Evolutionary conservation across 2,888 invertebrate species (phyloP).

Genomic region (Lasioglossum malachurum): DNA sequence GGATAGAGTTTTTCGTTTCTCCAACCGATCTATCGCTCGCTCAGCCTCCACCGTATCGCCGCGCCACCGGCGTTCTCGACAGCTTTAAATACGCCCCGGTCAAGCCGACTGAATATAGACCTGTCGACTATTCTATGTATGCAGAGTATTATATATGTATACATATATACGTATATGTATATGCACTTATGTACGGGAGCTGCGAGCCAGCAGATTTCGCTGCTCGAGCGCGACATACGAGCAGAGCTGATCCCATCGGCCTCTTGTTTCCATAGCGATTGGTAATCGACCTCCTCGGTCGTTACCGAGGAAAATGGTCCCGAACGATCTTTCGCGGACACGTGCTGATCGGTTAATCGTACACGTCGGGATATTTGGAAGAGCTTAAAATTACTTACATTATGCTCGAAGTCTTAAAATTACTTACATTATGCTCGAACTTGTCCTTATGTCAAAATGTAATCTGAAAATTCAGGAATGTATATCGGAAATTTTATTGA

Average conservation of each 20-base stretch:
- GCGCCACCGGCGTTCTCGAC: slow-evolving; percentile 66
- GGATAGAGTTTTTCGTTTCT: slow-evolving; percentile 46
- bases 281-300: slow-evolving; percentile 85
- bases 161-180: slow-evolving; percentile 46
- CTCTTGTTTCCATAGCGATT: slow-evolving; percentile 87
- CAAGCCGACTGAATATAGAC: slow-evolving; percentile 25
- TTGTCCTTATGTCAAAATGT: background rate
- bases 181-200: slow-evolving; percentile 1
- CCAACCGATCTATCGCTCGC: slow-evolving; percentile 63
- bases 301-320: background rate
- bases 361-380: background rate
- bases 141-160: slow-evolving; percentile 55
- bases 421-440: too few species aligned
- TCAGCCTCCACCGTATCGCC: slow-evolving; percentile 50
- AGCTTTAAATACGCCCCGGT: slow-evolving; percentile 73
- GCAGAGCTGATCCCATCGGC: slow-evolving; percentile 77
- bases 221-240: slow-evolving; percentile 81
- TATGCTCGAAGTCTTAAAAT: too few species aligned
- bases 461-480: background rate
- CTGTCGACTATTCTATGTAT: slow-evolving; percentile 34
- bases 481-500: background rate
- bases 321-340: background rate
- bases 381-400: too few species aligned
- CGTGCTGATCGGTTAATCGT: background rate
- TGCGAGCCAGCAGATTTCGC: slow-evolving; percentile 20